Evolutionary conservation across 37 sponge, comb jelly and placozoan species (phyloP), one percentile per base, ranked within the genome.

Genomic region (Hormiphora californensis): DNA sequence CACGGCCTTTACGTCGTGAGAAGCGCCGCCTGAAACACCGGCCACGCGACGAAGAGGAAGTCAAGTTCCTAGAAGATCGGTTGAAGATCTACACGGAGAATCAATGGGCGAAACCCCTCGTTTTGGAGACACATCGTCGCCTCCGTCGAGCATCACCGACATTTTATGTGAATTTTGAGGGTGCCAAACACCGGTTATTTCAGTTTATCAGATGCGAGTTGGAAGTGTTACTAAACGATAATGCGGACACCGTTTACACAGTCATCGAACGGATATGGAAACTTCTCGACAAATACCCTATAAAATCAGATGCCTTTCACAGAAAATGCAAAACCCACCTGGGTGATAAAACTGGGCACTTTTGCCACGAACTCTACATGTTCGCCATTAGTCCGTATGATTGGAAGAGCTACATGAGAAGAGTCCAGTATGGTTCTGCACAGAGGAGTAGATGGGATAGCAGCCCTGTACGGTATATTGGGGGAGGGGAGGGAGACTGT

Each of bases 331-430:
- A 41, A 33, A 43, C 81, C 7, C 4, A 43, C 21, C 81, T 73
- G 28, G 12, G 21, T 9, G 81, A 25, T 46, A 73, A 73, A 73
- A 73, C 81, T 25, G 81, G 43, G 27, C 81, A 73, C 15, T 73
- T 73, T 28, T 73, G 81, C 43, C 81, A 73, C 25, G 81, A 73
- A 40, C 81, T 73, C 4, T 33, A 40, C 81, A 73, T 73, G 81
- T 73, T 73, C 43, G 81, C 81, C 3, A 41, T 40, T 46, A 73
- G 81, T 33, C 46, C 81, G 1, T 33, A 40, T 46, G 46, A 73
- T 28, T 73, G 81, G 81, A 73, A 73, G 25, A 73, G 46, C 5
- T 73, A 73, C 81, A 23, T 73, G 38, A 32, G 17, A 11, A 73
- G 43, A 43, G 81, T 73, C 15, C 43, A 73, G 27, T 73, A 73